Percentiles rank a stretch among this genome's conserved stretches.
These are phyloP conservation scores for Corythoichthys haematopterus DNA, from an alignment of 2,113 vertebrate genomes.

Conservation along the genomic window DNA sequence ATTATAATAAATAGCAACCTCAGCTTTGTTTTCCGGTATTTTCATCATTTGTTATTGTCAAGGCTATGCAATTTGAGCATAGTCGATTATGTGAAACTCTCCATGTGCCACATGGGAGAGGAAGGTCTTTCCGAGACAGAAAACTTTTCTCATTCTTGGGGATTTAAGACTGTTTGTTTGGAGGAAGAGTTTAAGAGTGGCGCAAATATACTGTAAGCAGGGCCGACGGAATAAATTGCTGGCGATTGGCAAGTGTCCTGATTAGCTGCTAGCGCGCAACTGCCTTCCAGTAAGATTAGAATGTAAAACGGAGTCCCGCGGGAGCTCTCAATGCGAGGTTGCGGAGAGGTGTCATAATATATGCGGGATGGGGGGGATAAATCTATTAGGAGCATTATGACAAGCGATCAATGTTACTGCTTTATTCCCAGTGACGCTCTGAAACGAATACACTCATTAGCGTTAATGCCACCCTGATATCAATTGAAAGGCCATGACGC, in stretches of 20 bases:
- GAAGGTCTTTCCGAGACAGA: conserved; percentile 9
- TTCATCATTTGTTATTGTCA: conserved; percentile 38
- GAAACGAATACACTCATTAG: conserved; percentile 64
- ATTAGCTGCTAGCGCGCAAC: conserved; percentile 31
- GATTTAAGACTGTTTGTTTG: conserved; percentile 13
- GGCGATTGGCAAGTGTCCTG: conserved; percentile 5
- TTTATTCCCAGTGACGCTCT: conserved; percentile 54
- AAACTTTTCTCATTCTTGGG: not conserved
- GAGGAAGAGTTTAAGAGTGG: conserved; percentile 11
- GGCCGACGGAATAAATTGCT: conserved; percentile 13
- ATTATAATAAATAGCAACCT: no score
- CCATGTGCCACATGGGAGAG: conserved; percentile 1
- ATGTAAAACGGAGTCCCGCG: conserved; percentile 44
- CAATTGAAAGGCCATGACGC: conserved; percentile 33
- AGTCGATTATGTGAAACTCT: conserved; percentile 17
- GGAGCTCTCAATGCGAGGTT: conserved; percentile 5
- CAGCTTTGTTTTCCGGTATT: conserved; percentile 24
- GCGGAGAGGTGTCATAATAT: conserved; percentile 13
- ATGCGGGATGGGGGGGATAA: conserved; percentile 1
- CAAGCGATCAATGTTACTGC: conserved; percentile 57
- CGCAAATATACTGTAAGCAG: conserved; percentile 26
- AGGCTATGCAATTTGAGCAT: conserved; percentile 26
- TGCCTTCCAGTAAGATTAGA: conserved; percentile 48
- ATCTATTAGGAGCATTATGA: conserved; percentile 53
- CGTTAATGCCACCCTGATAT: conserved; percentile 43